Evolutionary conservation across 2,888 invertebrate genomes (phyloP).

Genomic region (Gandaritis pyraliata): DNA sequence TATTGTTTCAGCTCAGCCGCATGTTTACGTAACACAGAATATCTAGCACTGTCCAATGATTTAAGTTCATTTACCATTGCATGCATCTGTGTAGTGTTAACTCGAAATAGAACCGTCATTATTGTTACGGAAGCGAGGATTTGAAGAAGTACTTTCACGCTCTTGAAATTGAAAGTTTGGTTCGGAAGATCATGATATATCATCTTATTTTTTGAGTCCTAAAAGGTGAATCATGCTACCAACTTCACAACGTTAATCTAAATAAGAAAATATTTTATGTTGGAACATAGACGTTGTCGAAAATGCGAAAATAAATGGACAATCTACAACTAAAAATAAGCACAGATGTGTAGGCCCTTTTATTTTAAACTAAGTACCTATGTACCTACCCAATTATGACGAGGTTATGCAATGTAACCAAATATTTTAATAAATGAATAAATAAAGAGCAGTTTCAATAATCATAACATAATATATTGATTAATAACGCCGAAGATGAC

Average conservation of each 20-base stretch:
- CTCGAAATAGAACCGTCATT: slow-evolving; percentile 49
- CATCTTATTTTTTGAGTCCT: not conserved
- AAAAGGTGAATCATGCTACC: not conserved
- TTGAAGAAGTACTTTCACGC: slow-evolving; percentile 34
- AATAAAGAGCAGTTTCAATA: no score
- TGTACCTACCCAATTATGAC: no score
- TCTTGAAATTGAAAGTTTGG: slow-evolving; percentile 25
- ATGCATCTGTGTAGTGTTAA: slow-evolving; percentile 55
- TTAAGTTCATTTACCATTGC: slow-evolving; percentile 55
- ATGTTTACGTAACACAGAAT: slow-evolving; percentile 44
- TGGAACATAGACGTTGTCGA: no score
- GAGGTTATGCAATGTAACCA: no score
- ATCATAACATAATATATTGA: no score
- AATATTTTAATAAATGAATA: no score
- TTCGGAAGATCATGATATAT: not conserved
- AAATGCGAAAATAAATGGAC: no score
- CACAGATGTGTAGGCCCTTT: no score
- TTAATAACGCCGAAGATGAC: not conserved
- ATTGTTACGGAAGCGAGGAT: slow-evolving; percentile 44
- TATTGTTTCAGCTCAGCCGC: slow-evolving; percentile 57
- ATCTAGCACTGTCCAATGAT: slow-evolving; percentile 37
- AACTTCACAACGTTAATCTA: no score
- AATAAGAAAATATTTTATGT: no score
- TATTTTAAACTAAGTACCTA: no score
- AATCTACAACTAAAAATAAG: no score